phyloP scores from a whole-genome alignment of 1,140 invertebrate species.

The Caenorhabditis briggsae region DNA sequence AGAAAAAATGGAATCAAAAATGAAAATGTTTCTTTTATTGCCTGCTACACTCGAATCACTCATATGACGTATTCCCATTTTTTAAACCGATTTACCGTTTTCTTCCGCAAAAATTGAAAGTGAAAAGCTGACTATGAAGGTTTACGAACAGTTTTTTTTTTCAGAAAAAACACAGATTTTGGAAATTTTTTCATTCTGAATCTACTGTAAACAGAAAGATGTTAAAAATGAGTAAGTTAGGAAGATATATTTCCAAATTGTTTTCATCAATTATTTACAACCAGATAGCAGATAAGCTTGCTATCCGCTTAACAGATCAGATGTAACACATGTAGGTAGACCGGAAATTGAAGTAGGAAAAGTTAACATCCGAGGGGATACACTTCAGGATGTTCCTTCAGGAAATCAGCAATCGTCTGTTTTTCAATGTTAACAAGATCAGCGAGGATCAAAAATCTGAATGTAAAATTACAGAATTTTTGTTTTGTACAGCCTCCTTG shows the following conservation, averaged over 20 bases:
- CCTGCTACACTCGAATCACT: slow-evolving; percentile 18
- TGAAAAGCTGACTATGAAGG: no score
- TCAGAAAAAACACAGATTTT: no score
- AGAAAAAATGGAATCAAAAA: slow-evolving; percentile 43
- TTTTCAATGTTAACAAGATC: not conserved
- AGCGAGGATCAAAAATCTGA: no score
- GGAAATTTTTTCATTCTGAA: no score
- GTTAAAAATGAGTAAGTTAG: slow-evolving; percentile 1
- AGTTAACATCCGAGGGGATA: not conserved
- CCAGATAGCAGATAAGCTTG: not conserved
- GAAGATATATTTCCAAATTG: not conserved
- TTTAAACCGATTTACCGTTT: slow-evolving; percentile 2
- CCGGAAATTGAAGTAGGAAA: slow-evolving; percentile 3
- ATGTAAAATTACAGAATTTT: not conserved
- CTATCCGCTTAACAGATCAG: not conserved
- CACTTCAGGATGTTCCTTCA: not conserved
- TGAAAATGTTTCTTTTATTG: not conserved
- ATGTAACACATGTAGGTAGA: not conserved
- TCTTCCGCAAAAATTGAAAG: not conserved
- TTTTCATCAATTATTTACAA: not conserved
- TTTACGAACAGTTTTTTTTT: no score
- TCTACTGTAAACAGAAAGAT: not conserved
- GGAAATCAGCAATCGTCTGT: not conserved
- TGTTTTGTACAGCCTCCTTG: not conserved
- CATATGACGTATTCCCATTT: slow-evolving; percentile 16